Base-by-base conservation (phyloP, 2,888 invertebrate genomes). In the Boloria euphrosyne region DNA sequence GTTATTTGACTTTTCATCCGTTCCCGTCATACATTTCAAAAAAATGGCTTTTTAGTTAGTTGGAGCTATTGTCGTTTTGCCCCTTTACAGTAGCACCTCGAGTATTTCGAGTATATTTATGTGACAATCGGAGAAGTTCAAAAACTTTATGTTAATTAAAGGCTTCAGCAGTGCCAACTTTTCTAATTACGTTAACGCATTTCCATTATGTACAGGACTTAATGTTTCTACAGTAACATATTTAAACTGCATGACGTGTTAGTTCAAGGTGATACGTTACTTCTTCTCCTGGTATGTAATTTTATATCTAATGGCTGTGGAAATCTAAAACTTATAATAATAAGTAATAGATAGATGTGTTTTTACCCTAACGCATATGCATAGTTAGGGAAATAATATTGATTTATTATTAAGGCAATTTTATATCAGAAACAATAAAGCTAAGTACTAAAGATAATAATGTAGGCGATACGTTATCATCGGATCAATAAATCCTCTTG, bases 401-500 rank as follows among this genome's bases (percentile, higher is more conserved):
- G 59, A 22, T 38, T 55, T 55, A 51, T 31, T 55, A 51, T 51
- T 43, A 55, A 58, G 47, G 44, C 18, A 67, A 54, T 44, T 65
- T 67, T 52, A 47, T 59, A 27, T 27, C 58, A 65, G 47, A 69
- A 54, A 67, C 72, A 73, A 69, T 72, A 71, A 75, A 71, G 72
- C 67, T 66, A n/a, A n/a, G n/a, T n/a, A 73, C 68, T 71, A 71
- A 72, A 82, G 90, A 57, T 57, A 57, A 88, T 88, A 89, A 85
- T 80, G 80, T 77, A 75, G 64, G 75, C 80, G 90, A 90, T 90
- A 90, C 82, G 78, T 76, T 87, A 90, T 90, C 89, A 76, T 73
- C 74, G 79, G 88, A 90, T 90, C 90, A 86, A 90, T 90, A 90
- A 78, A 84, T 79, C 76, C 73, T 80, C 80, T 79, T 81, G 82